phyloP scores from a whole-genome alignment of 2,797 vertebrate species.

The Lithobates sylvaticus region DNA sequence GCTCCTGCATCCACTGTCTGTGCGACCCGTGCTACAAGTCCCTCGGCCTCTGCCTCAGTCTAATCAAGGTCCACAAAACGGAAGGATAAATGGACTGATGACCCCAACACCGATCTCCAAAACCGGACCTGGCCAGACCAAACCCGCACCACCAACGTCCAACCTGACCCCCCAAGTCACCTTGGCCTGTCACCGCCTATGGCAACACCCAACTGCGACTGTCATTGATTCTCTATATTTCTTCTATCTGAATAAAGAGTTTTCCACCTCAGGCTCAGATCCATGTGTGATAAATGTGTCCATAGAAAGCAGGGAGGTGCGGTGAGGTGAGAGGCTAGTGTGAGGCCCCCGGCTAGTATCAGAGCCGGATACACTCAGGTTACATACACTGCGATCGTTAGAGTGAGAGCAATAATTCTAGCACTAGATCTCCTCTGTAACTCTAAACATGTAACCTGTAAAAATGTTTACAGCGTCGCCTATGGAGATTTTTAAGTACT shows the following conservation, averaged over 20 bases:
- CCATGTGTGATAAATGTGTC: neutral
- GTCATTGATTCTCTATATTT: neutral
- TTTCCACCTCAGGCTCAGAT: neutral
- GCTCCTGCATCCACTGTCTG: slow-evolving; percentile 55
- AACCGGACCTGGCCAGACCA: neutral
- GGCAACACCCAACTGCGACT: neutral
- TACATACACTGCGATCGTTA: no score
- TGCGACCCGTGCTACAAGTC: slow-evolving; percentile 57
- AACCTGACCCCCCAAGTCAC: neutral
- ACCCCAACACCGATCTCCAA: neutral
- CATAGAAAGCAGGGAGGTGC: no score
- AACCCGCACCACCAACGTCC: neutral
- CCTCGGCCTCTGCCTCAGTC: slow-evolving; percentile 50
- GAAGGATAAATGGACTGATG: slow-evolving; percentile 22
- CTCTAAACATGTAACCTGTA: no score
- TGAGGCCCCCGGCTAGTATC: no score
- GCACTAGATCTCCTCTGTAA: no score
- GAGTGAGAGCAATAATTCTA: no score
- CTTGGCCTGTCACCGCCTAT: no score
- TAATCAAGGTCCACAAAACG: slow-evolving; percentile 56
- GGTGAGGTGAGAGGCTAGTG: no score
- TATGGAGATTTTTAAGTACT: no score
- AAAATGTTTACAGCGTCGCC: no score
- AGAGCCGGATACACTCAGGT: no score
- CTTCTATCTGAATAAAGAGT: slow-evolving; percentile 33